Conservation (phyloP, 2,888 invertebrate genomes). For the Aphodius granarius region DNA sequence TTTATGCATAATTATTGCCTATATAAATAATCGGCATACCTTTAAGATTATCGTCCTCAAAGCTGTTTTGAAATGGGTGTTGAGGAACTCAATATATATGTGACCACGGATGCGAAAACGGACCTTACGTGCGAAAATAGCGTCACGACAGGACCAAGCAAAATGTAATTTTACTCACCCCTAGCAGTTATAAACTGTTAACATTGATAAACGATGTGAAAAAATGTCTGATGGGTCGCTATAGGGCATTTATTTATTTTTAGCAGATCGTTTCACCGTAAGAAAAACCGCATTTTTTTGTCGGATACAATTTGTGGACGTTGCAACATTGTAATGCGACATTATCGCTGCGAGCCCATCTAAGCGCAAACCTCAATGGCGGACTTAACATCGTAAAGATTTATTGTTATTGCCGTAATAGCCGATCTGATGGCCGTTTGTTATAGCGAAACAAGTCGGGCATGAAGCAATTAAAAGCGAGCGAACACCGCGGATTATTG, state of each 20-base stretch:
- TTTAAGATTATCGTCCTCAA: too few relatives aligned
- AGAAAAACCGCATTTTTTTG: not conserved
- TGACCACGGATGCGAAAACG: too few relatives aligned
- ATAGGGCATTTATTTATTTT: not conserved
- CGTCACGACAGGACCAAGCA: too few relatives aligned
- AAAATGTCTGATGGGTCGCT: not conserved
- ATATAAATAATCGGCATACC: too few relatives aligned
- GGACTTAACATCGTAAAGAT: not conserved
- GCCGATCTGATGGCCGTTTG: not conserved
- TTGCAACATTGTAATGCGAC: slow-evolving; percentile 8
- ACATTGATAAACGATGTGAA: too few relatives aligned
- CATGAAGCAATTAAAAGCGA: not conserved
- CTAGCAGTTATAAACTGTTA: too few relatives aligned
- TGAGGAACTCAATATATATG: too few relatives aligned
- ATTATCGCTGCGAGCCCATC: slow-evolving; percentile 1
- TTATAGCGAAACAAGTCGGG: not conserved
- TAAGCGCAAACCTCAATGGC: not conserved
- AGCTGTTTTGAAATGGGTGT: too few relatives aligned
- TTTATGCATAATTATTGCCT: too few relatives aligned
- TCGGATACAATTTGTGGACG: not conserved
- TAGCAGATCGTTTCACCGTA: not conserved
- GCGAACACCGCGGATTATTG: not conserved
- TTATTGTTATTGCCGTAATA: not conserved
- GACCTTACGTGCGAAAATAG: too few relatives aligned
- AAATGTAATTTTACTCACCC: too few relatives aligned